These are phyloP conservation scores for Rhea americana DNA, from an alignment of 2,113 vertebrate genomes.

Conservation along the genomic window DNA sequence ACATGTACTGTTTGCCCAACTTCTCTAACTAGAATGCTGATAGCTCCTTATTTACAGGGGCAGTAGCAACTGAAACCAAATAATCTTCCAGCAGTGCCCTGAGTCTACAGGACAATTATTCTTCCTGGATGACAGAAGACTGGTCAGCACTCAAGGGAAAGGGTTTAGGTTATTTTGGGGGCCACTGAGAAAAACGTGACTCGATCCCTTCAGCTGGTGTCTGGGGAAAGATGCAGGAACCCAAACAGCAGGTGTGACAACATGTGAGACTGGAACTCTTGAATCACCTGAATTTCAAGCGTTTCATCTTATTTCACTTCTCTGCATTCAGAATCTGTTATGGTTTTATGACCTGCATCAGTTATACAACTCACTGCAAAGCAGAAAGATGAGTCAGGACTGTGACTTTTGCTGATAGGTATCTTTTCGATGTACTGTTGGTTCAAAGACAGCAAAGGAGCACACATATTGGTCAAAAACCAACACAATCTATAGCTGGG, in stretches of 20 bases:
- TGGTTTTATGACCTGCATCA: conserved; percentile 8
- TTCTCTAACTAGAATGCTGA: rapidly evolving
- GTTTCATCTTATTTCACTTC: neutral
- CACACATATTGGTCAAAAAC: neutral
- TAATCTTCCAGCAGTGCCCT: neutral
- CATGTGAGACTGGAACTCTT: neutral
- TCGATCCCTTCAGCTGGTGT: neutral
- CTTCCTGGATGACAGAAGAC: neutral
- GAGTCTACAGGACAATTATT: neutral
- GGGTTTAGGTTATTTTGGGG: neutral
- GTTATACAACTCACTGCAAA: conserved; percentile 49
- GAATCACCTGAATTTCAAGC: neutral
- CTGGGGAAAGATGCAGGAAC: neutral
- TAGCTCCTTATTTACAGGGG: neutral
- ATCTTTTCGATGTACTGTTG: neutral
- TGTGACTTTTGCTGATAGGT: neutral
- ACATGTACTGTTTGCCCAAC: neutral
- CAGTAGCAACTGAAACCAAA: neutral
- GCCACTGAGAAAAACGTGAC: neutral
- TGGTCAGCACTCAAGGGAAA: neutral
- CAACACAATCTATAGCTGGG: neutral
- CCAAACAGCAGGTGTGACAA: neutral
- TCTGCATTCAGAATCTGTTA: neutral
- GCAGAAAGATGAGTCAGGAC: conserved; percentile 44
- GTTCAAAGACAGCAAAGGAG: conserved; percentile 1